Conservation (phyloP, 2,888 invertebrate genomes). For the Troides oblongomaculatus region DNA sequence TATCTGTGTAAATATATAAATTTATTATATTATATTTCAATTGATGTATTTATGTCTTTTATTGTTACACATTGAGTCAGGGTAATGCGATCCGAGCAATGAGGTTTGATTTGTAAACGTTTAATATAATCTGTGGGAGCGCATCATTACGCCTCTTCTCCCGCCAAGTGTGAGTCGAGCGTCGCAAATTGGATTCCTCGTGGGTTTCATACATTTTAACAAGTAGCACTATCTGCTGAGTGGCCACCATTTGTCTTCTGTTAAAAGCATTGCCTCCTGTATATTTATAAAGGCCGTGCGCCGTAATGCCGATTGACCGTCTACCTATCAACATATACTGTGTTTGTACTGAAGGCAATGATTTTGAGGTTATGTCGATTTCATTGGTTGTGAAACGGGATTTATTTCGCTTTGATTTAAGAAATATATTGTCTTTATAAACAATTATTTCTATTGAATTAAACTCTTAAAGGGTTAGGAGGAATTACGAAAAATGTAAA, state of each 20-base stretch:
- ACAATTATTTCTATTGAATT: neutral
- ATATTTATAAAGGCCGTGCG: constrained; percentile 69
- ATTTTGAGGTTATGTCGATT: constrained; percentile 8
- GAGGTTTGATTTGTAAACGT: constrained; percentile 4
- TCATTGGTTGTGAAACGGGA: constrained; percentile 1
- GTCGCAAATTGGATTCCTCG: constrained; percentile 40
- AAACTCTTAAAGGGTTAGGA: neutral
- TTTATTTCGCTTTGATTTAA: neutral
- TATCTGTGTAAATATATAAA: too few relatives aligned
- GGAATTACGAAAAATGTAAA: too few relatives aligned
- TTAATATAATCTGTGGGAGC: constrained; percentile 22
- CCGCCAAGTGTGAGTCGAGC: constrained; percentile 43
- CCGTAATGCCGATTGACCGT: constrained; percentile 18
- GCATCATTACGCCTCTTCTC: constrained; percentile 33
- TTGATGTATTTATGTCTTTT: neutral
- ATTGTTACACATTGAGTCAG: neutral
- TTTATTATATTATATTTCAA: too few relatives aligned
- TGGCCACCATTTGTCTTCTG: constrained; percentile 62
- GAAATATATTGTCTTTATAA: neutral
- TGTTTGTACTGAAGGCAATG: neutral
- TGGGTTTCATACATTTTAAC: constrained; percentile 73
- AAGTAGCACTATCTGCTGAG: constrained; percentile 39
- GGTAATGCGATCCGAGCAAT: neutral
- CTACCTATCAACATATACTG: constrained; percentile 1
- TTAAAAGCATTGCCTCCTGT: constrained; percentile 78